A percentile compares a stretch with the other conserved stretches of the same genome.
Evolutionary conservation across 2,113 vertebrate genomes (phyloP).

Genomic region (Pelecanus crispus): DNA sequence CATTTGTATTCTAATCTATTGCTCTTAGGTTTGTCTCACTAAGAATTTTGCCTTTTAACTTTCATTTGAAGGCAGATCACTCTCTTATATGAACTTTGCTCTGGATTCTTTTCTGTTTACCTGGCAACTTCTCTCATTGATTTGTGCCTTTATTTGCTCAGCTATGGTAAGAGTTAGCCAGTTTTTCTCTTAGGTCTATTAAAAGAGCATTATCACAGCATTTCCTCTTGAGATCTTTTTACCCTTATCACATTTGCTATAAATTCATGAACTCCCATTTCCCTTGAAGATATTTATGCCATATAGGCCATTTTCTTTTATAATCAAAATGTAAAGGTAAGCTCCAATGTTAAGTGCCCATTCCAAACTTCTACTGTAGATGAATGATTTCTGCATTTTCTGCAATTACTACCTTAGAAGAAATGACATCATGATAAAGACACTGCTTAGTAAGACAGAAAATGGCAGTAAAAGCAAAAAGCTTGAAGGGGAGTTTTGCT

Average conservation of each 20-base stretch:
- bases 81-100: not conserved
- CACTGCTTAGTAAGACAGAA: slow-evolving; percentile 36
- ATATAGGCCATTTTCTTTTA: slow-evolving; percentile 35
- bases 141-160: slow-evolving; percentile 17
- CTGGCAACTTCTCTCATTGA: not conserved
- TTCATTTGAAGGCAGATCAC: not conserved
- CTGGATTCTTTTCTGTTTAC: not conserved
- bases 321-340: slow-evolving; percentile 43
- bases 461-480: slow-evolving; percentile 41
- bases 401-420: not conserved
- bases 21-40: not conserved
- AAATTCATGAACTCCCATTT: slow-evolving; percentile 38
- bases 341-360: slow-evolving; percentile 22
- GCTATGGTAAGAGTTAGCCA: not conserved
- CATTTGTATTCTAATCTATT: not conserved
- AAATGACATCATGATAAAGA: slow-evolving; percentile 36
- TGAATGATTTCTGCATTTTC: slow-evolving; percentile 20
- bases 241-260: slow-evolving; percentile 12
- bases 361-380: not conserved
- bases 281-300: slow-evolving; percentile 35
- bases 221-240: slow-evolving; percentile 25
- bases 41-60: not conserved
- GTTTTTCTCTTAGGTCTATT: slow-evolving; percentile 29
- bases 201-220: slow-evolving; percentile 1
- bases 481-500: slow-evolving; percentile 36